Conservation (phyloP, 2,797 vertebrate species). For the Alfaro cultratus region DNA sequence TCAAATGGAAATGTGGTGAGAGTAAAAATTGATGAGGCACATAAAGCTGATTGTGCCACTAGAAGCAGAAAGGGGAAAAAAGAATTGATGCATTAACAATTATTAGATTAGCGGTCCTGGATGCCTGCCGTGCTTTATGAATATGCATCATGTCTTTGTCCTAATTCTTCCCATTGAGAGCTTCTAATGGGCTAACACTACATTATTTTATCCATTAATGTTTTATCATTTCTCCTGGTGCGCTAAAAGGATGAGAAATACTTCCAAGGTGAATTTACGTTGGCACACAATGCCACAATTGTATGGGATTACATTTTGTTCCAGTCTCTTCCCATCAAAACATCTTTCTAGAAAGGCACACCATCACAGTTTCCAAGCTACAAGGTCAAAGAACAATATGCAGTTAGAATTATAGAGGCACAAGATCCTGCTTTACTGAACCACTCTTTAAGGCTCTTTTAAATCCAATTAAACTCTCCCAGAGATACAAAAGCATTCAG, state of each 20-base stretch:
- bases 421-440: background rate
- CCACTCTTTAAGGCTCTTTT: background rate
- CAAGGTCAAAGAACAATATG: background rate
- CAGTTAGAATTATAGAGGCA: background rate
- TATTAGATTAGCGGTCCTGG: slow-evolving; percentile 48
- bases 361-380: background rate
- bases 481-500: background rate
- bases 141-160: slow-evolving; percentile 47
- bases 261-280: slow-evolving; percentile 34
- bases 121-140: slow-evolving; percentile 47
- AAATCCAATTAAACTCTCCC: background rate
- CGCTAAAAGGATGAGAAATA: slow-evolving; percentile 26
- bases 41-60: slow-evolving; percentile 16
- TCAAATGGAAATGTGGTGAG: slow-evolving; percentile 24
- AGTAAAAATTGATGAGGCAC: slow-evolving; percentile 22
- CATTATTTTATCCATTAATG: slow-evolving; percentile 40
- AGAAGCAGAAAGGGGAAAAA: slow-evolving; percentile 29
- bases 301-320: background rate
- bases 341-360: background rate
- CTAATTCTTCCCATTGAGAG: slow-evolving; percentile 33
- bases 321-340: background rate
- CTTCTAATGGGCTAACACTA: slow-evolving; percentile 17
- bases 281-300: background rate
- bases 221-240: slow-evolving; percentile 39
- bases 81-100: slow-evolving; percentile 50